These are phyloP conservation scores for Portunus trituberculatus DNA, from an alignment of 1,140 invertebrate genomes.

Conservation along the genomic window DNA sequence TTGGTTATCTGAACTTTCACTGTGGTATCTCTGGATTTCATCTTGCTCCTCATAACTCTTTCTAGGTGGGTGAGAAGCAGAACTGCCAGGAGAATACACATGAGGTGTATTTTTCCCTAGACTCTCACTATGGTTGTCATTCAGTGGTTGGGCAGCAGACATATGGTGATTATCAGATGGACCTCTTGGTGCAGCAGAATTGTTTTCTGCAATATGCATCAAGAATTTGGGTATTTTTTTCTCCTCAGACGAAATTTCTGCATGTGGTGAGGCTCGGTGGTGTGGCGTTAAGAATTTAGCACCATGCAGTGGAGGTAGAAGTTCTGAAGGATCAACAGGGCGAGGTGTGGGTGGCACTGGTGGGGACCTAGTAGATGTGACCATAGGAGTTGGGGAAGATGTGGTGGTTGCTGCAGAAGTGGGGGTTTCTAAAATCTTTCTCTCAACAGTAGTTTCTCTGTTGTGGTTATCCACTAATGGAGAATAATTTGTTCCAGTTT, in stretches of 20 bases:
- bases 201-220: constrained; percentile 51
- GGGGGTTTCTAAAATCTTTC: not conserved
- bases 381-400: not conserved
- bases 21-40: not conserved
- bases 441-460: not conserved
- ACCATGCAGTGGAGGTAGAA: constrained; percentile 6
- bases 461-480: not conserved
- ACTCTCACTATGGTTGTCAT: no score
- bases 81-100: not conserved
- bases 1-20: not conserved
- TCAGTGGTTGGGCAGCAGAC: no score
- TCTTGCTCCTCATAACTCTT: not conserved
- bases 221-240: constrained; percentile 59
- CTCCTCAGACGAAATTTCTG: not conserved
- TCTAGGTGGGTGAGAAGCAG: not conserved
- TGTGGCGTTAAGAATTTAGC: constrained; percentile 53
- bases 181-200: not conserved
- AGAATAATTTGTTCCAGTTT: constrained; percentile 57
- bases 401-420: not conserved
- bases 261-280: not conserved
- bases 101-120: no score
- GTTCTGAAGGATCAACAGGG: not conserved
- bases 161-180: not conserved
- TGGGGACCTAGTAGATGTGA: not conserved
- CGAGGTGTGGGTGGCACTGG: not conserved